Evolutionary conservation across 1,140 invertebrate genomes (phyloP).

Genomic region (Orussus abietinus): DNA sequence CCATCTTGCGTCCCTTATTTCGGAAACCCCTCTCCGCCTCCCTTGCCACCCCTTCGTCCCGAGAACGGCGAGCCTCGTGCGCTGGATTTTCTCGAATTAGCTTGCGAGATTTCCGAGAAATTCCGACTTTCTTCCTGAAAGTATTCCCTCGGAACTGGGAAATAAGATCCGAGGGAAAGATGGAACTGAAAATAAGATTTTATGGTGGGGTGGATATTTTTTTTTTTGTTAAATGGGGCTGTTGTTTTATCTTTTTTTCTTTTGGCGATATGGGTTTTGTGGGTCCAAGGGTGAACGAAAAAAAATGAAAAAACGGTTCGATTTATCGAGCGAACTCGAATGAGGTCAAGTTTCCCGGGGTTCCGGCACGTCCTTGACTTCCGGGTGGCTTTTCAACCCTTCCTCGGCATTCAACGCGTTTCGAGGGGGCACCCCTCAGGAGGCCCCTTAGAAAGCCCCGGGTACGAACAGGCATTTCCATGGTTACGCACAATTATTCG

Average conservation of each 20-base stretch:
- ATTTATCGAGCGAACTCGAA: too few species aligned
- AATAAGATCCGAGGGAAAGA: too few species aligned
- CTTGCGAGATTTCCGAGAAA: background rate
- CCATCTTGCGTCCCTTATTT: constrained; percentile 12
- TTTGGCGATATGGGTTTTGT: constrained; percentile 6
- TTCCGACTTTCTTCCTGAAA: background rate
- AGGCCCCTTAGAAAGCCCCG: constrained; percentile 19
- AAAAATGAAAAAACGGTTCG: too few species aligned
- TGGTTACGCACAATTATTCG: constrained; percentile 38
- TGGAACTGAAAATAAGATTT: too few species aligned
- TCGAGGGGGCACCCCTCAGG: constrained; percentile 20
- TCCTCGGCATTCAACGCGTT: constrained; percentile 34
- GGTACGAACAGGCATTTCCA: constrained; percentile 44
- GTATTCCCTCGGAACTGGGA: too few species aligned
- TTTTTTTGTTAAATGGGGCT: too few species aligned
- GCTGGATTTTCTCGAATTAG: constrained; percentile 29
- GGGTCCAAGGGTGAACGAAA: constrained; percentile 24
- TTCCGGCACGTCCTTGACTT: constrained; percentile 38
- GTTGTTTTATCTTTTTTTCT: too few species aligned
- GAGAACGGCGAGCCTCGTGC: constrained; percentile 14
- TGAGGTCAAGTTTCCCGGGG: too few species aligned
- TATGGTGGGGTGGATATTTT: too few species aligned
- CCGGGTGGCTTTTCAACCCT: constrained; percentile 33
- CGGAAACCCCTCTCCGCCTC: constrained; percentile 8
- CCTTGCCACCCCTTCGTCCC: constrained; percentile 8